Evolutionary conservation across 2,888 invertebrate species (phyloP).

Genomic region (Hydrotaea diabolus): DNA sequence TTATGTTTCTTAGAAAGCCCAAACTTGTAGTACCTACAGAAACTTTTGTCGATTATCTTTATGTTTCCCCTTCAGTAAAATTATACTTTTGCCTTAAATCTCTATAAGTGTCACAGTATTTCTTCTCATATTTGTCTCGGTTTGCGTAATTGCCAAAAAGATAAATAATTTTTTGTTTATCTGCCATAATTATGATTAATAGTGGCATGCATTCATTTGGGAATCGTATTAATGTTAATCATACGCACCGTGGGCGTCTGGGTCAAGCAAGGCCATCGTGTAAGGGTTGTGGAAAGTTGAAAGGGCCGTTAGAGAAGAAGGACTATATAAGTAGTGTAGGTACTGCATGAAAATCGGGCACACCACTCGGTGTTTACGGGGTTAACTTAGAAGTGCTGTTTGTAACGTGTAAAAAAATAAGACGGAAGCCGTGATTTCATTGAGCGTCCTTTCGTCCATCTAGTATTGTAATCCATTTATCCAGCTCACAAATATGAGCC

Average conservation of each 20-base stretch:
- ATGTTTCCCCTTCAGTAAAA: slow-evolving; percentile 49
- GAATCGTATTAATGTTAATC: slow-evolving; percentile 21
- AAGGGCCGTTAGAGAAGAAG: neutral
- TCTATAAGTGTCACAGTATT: slow-evolving; percentile 46
- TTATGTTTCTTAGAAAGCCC: no score
- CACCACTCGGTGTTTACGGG: no score
- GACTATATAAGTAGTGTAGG: no score
- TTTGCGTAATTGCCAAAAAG: slow-evolving; percentile 19
- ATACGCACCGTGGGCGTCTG: slow-evolving; percentile 19
- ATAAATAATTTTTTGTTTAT: neutral
- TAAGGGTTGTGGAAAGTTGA: neutral
- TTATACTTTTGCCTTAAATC: slow-evolving; percentile 57
- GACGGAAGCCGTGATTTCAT: no score
- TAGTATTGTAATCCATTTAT: no score
- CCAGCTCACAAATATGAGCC: no score
- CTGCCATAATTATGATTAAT: slow-evolving; percentile 15
- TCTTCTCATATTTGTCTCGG: slow-evolving; percentile 20
- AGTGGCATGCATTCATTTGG: neutral
- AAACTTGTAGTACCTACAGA: neutral
- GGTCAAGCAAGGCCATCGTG: no score
- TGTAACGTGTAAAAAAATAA: no score
- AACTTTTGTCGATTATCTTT: slow-evolving; percentile 54
- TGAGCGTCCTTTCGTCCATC: no score
- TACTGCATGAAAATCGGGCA: no score
- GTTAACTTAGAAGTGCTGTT: no score